Percentiles rank a stretch among this genome's conserved stretches.
Evolutionary conservation across 2,113 vertebrate genomes (phyloP).

Genomic region (Nibea albiflora): DNA sequence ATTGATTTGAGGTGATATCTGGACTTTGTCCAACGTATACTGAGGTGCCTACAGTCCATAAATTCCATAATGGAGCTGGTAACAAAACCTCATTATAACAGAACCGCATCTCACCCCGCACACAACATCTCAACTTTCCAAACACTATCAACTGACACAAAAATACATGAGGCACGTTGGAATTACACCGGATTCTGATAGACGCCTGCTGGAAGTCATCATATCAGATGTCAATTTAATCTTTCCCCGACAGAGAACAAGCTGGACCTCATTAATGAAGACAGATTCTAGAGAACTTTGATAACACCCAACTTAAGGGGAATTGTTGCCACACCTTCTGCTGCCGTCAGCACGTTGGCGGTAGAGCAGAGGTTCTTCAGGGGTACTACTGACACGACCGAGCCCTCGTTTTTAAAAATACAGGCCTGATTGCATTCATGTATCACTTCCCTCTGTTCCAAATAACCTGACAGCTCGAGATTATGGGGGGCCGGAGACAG

Average conservation of each 20-base stretch:
- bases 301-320: not conserved
- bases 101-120: not conserved
- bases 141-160: constrained; percentile 10
- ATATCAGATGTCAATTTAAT: not conserved
- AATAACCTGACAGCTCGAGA: not conserved
- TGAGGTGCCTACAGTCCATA: constrained; percentile 13
- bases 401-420: not conserved
- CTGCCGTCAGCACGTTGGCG: not conserved
- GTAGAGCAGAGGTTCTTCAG: not conserved
- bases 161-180: not conserved
- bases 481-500: constrained; percentile 25
- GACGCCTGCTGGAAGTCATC: not conserved
- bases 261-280: not conserved
- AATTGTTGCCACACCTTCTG: not conserved
- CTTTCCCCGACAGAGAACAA: not conserved
- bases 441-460: not conserved
- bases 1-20: constrained; percentile 57
- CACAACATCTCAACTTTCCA: constrained; percentile 21
- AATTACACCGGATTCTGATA: not conserved
- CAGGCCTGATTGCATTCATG: not conserved
- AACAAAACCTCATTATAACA: constrained; percentile 33
- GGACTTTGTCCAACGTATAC: constrained; percentile 42
- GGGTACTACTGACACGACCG: not conserved
- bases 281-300: constrained; percentile 6
- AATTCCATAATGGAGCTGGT: constrained; percentile 17